phyloP scores from a whole-genome alignment of 2,888 invertebrate genomes.

The Eupithecia pulchellata region DNA sequence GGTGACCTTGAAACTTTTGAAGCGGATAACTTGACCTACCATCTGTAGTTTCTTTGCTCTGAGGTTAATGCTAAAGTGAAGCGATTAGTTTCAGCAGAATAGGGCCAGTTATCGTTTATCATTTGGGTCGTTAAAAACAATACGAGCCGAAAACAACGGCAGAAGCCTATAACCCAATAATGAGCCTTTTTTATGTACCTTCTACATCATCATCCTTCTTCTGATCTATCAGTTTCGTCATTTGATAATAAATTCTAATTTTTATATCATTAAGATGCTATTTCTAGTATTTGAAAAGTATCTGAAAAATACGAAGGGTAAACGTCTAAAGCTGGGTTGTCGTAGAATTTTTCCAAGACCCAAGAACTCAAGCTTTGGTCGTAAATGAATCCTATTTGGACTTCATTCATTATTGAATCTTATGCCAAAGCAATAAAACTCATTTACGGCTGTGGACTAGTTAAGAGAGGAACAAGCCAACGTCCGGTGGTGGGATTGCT shows the following conservation, averaged over 20 bases:
- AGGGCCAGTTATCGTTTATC: no score
- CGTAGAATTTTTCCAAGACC: background rate
- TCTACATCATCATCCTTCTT: no score
- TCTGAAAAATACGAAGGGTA: background rate
- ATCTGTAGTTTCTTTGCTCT: no score
- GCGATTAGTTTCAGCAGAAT: no score
- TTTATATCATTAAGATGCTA: background rate
- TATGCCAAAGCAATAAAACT: conserved; percentile 1
- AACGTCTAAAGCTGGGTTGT: background rate
- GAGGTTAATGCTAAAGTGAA: no score
- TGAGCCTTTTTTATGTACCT: no score
- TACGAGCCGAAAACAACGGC: no score
- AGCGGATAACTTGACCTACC: no score
- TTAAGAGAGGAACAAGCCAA: conserved; percentile 1
- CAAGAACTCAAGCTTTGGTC: background rate
- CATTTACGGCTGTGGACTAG: background rate
- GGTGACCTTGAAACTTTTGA: no score
- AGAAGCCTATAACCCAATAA: no score
- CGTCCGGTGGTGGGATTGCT: conserved; percentile 43
- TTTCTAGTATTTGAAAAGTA: background rate
- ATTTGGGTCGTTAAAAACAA: no score
- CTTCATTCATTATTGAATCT: conserved; percentile 9
- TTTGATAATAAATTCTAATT: background rate
- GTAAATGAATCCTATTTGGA: conserved; percentile 4
- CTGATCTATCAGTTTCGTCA: no score